phyloP scores from a whole-genome alignment of 2,888 invertebrate species.

The Aproaerema taeniolella region DNA sequence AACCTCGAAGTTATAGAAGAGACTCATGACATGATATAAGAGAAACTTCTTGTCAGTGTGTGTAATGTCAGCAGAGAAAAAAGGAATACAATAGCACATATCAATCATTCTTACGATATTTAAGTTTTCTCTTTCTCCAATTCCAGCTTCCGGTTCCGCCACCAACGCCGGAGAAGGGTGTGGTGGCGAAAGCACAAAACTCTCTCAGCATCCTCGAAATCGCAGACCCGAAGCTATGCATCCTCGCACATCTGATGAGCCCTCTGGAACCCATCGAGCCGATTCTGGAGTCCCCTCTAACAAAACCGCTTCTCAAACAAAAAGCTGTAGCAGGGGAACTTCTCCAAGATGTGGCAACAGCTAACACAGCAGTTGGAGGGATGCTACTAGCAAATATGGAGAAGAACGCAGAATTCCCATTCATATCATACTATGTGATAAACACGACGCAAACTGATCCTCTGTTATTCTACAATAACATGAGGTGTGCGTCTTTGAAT shows the following conservation, averaged over 20 bases:
- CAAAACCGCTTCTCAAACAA: conserved; percentile 88
- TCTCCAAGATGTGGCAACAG: conserved; percentile 84
- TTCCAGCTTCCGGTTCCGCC: conserved; percentile 80
- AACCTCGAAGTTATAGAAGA: too few species aligned
- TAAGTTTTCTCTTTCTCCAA: too few species aligned
- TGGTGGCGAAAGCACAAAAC: conserved; percentile 79
- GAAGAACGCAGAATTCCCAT: conserved; percentile 92
- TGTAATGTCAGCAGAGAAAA: too few species aligned
- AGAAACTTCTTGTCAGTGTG: too few species aligned
- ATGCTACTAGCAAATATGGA: conserved; percentile 95
- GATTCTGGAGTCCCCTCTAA: conserved; percentile 88
- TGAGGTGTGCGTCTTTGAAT: conserved; percentile 88
- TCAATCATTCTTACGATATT: too few species aligned
- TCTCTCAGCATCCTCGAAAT: conserved; percentile 87
- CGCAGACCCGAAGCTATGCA: conserved; percentile 92
- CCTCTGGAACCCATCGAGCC: conserved; percentile 92
- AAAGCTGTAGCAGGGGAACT: conserved; percentile 87
- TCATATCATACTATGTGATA: conserved; percentile 93
- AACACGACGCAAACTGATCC: conserved; percentile 93
- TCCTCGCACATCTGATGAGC: conserved; percentile 93
- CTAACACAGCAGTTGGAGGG: conserved; percentile 86
- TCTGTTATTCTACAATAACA: conserved; percentile 89
- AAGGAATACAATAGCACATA: too few species aligned
- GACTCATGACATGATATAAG: too few species aligned
- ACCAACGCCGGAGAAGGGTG: conserved; percentile 79